Conservation (phyloP, 2,113 vertebrate genomes). For the Coptodon rendalli region DNA sequence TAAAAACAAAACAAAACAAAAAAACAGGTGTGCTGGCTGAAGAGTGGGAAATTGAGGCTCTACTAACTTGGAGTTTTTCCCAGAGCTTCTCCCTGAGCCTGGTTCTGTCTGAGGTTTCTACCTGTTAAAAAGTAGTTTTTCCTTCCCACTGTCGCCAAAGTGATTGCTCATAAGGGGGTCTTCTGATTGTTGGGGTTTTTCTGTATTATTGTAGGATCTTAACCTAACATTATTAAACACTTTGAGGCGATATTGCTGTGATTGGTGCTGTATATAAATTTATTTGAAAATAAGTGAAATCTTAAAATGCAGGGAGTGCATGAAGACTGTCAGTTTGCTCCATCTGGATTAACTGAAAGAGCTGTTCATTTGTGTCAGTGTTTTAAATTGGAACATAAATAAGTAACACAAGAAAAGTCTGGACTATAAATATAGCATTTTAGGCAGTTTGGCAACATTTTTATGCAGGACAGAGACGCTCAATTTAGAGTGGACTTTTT, state of each 20-base stretch:
- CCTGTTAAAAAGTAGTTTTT: not conserved
- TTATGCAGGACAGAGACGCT: not conserved
- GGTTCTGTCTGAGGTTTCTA: not conserved
- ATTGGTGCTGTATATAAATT: not conserved
- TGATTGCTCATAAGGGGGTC: not conserved
- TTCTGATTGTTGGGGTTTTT: not conserved
- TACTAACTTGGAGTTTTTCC: not conserved
- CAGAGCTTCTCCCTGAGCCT: not conserved
- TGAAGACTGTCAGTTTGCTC: not conserved
- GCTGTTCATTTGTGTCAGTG: not conserved
- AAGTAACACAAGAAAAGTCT: not conserved
- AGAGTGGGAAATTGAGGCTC: not conserved
- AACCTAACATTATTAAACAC: not conserved
- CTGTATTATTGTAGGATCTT: not conserved
- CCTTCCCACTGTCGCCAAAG: not conserved
- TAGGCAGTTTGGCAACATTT: not conserved
- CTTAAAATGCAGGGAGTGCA: not conserved
- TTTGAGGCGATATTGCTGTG: not conserved
- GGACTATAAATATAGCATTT: not conserved
- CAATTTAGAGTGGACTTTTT: not conserved
- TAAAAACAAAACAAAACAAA: not conserved
- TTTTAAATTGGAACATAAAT: not conserved
- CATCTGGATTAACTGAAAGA: not conserved
- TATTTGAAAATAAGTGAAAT: not conserved
- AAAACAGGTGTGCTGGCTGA: not conserved